phyloP scores from a whole-genome alignment of 2,797 vertebrate genomes.

The Pantherophis alleghaniensis region DNA sequence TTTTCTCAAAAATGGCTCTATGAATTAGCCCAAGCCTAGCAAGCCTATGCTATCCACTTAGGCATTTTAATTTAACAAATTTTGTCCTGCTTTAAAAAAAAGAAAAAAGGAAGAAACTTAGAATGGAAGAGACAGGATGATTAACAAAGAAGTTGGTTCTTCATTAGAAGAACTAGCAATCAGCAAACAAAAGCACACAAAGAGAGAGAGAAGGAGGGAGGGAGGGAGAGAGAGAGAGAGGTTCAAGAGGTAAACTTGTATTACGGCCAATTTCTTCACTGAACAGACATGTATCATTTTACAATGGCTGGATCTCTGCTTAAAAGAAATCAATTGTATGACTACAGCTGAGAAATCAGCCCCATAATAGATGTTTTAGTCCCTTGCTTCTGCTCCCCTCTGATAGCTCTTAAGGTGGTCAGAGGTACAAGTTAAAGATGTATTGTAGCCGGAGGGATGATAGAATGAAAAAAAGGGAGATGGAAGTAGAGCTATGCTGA shows the following conservation, averaged over 20 bases:
- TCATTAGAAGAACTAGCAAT: conserved; percentile 56
- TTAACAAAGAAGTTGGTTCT: conserved; percentile 34
- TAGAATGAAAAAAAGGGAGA: conserved; percentile 90
- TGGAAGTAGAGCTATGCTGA: conserved; percentile 82
- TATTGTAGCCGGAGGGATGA: conserved; percentile 96
- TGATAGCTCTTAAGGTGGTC: conserved; percentile 88
- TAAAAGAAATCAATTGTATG: conserved; percentile 89
- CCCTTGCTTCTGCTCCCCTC: conserved; percentile 87
- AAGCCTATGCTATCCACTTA: background rate
- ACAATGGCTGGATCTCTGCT: conserved; percentile 65
- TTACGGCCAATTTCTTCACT: conserved; percentile 74
- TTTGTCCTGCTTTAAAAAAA: background rate
- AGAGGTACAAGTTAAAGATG: conserved; percentile 95
- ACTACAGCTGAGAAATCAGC: conserved; percentile 90
- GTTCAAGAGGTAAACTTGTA: conserved; percentile 68
- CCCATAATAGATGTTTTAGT: conserved; percentile 89
- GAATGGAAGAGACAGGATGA: conserved; percentile 46
- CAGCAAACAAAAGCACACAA: conserved; percentile 34
- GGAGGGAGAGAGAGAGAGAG: conserved; percentile 15
- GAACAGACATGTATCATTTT: conserved; percentile 65
- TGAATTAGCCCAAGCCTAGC: background rate
- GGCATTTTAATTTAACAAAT: background rate
- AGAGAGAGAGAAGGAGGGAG: conserved; percentile 27
- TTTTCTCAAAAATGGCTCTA: background rate
- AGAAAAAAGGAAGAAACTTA: background rate